A percentile compares a stretch with the other conserved stretches of the same genome.
phyloP scores from a whole-genome alignment of 2,888 invertebrate species.

The Abscondita cerata region DNA sequence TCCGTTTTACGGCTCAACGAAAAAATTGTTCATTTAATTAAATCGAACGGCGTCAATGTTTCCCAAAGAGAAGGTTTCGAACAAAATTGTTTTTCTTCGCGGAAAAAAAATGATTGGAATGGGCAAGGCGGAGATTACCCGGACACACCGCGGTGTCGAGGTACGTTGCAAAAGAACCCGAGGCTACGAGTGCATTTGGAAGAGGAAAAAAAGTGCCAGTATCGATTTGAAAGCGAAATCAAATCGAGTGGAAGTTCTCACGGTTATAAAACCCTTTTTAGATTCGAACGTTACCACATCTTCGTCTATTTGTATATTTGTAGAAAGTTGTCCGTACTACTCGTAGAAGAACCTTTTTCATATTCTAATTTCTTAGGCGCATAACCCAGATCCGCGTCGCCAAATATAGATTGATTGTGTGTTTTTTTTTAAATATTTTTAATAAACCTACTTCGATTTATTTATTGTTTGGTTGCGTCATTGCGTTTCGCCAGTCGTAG shows the following conservation, averaged over 20 bases:
- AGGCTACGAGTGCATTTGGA: background rate
- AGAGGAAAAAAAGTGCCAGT: conserved; percentile 29
- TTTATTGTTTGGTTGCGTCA: no score
- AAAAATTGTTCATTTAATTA: background rate
- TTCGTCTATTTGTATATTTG: conserved; percentile 21
- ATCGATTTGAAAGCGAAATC: conserved; percentile 36
- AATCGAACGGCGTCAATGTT: no score
- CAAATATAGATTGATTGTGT: conserved; percentile 17
- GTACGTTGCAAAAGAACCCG: no score
- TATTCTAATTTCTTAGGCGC: conserved; percentile 25
- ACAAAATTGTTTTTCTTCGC: no score
- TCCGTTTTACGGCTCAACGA: background rate
- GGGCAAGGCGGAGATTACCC: no score
- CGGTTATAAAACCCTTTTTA: conserved; percentile 34
- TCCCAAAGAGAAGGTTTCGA: no score
- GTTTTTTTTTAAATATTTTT: background rate
- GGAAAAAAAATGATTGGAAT: no score
- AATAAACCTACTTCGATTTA: no score
- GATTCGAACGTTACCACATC: conserved; percentile 25
- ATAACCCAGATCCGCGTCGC: conserved; percentile 18
- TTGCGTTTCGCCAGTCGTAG: no score
- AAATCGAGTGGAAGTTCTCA: conserved; percentile 33
- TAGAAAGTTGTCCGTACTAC: conserved; percentile 29
- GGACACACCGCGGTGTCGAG: no score
- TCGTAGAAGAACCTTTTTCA: conserved; percentile 27